phyloP scores from a whole-genome alignment of 2,888 invertebrate genomes.

The Pachymerium ferrugineum region DNA sequence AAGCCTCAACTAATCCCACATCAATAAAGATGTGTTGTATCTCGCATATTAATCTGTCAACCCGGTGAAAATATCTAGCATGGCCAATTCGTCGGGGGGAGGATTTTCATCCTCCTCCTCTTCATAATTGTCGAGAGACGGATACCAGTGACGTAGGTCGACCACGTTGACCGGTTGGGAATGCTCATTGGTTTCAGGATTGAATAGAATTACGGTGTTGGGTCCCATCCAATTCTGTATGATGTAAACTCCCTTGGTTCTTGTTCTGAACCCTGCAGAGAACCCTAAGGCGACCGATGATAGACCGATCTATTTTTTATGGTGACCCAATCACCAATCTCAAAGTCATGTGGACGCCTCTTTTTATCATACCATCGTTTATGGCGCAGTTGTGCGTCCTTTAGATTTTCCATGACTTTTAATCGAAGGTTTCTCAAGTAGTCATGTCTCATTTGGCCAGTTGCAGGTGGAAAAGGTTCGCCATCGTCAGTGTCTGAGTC shows the following conservation, averaged over 20 bases:
- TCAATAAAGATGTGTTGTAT: too few species aligned
- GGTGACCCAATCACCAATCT: background rate
- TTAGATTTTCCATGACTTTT: background rate
- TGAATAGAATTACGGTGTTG: too few species aligned
- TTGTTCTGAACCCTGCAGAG: background rate
- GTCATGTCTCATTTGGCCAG: background rate
- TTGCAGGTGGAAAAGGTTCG: background rate
- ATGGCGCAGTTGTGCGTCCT: background rate
- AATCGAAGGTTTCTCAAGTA: background rate
- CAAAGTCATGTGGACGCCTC: background rate
- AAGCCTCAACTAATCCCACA: too few species aligned
- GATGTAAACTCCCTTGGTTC: background rate
- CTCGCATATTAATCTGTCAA: too few species aligned
- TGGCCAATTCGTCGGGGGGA: too few species aligned
- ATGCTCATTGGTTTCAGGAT: too few species aligned
- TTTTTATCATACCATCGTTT: background rate
- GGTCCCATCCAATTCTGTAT: background rate
- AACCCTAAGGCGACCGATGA: background rate
- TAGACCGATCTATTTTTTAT: background rate
- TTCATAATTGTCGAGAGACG: too few species aligned
- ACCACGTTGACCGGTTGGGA: too few species aligned
- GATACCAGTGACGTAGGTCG: too few species aligned
- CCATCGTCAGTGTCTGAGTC: background rate
- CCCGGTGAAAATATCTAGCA: too few species aligned
- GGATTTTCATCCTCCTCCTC: too few species aligned